A percentile compares a stretch with the other conserved stretches of the same genome.
Evolutionary conservation across 2,888 invertebrate species (phyloP).

Genomic region (Lepetodrilus schrolli): DNA sequence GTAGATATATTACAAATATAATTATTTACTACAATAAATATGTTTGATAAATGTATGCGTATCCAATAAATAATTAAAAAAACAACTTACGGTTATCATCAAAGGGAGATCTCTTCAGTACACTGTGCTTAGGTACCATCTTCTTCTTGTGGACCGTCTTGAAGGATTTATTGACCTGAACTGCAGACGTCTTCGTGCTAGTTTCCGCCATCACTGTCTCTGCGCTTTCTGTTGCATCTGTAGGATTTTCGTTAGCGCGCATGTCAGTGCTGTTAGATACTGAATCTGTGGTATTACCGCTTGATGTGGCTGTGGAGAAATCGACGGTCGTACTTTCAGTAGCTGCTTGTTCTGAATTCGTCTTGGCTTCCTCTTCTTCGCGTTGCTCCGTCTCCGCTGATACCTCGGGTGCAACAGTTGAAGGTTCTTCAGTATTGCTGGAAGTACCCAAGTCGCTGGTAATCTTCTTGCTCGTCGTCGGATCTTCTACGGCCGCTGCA

Average conservation of each 20-base stretch:
- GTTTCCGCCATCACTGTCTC: not conserved
- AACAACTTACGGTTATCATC: constrained; percentile 14
- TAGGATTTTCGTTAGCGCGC: constrained; percentile 11
- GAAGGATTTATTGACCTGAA: not conserved
- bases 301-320: not conserved
- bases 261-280: constrained; percentile 5
- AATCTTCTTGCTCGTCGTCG: not conserved
- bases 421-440: not conserved
- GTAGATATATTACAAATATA: too few relatives aligned
- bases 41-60: too few relatives aligned
- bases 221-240: not conserved
- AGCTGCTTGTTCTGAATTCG: not conserved
- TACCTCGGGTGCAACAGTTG: not conserved
- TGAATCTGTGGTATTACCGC: not conserved
- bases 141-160: constrained; percentile 6
- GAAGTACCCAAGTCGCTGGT: not conserved
- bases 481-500: not conserved
- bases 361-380: not conserved
- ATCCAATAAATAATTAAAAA: too few relatives aligned
- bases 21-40: too few relatives aligned
- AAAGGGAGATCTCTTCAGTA: constrained; percentile 10
- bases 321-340: not conserved
- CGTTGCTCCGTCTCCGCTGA: not conserved
- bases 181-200: not conserved
- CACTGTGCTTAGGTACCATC: not conserved